Percentiles rank a stretch among this genome's conserved stretches.
These are phyloP conservation scores for Anser brachyrhynchus DNA, from an alignment of 2,113 vertebrate species.

Conservation along the genomic window DNA sequence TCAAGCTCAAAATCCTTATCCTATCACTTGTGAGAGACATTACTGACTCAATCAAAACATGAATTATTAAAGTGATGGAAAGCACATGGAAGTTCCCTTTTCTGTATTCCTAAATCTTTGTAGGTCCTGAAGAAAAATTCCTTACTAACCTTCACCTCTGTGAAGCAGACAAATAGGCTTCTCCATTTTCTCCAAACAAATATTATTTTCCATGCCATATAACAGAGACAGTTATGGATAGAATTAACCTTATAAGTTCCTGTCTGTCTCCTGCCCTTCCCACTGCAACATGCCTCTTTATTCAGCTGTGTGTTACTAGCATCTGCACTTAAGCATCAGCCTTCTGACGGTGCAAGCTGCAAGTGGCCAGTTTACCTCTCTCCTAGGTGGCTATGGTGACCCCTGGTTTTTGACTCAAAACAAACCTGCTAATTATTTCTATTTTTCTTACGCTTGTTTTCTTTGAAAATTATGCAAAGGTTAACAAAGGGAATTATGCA, in stretches of 20 bases:
- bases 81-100: neutral
- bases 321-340: neutral
- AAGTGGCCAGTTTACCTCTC: neutral
- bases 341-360: neutral
- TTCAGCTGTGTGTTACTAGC: neutral
- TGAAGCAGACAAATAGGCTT: accelerated
- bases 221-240: neutral
- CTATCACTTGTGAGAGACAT: neutral
- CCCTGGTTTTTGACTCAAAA: neutral
- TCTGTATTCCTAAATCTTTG: neutral
- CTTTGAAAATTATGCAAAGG: neutral
- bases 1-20: neutral
- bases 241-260: neutral
- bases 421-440: neutral
- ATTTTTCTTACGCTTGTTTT: neutral
- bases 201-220: neutral
- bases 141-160: neutral
- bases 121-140: neutral
- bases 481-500: neutral
- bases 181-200: neutral
- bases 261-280: neutral
- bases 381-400: neutral
- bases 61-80: neutral
- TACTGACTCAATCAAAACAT: neutral
- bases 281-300: neutral